Evolutionary conservation across 2,113 vertebrate genomes (phyloP).

Genomic region (Smithornis capensis): DNA sequence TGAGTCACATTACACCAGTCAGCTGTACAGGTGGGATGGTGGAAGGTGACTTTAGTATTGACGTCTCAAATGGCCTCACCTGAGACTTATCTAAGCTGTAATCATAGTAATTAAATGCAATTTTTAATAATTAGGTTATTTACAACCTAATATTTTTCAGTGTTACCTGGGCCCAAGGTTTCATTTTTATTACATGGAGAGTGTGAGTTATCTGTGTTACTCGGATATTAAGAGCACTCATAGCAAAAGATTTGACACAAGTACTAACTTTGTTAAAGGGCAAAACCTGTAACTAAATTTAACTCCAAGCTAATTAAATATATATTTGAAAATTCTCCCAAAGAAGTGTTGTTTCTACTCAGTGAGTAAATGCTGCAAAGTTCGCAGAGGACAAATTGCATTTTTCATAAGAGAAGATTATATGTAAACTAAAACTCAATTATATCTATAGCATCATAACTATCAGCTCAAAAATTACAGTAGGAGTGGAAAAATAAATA

Average conservation of each 20-base stretch:
- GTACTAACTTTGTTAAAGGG: background rate
- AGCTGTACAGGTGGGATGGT: background rate
- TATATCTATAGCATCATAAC: background rate
- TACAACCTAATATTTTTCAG: background rate
- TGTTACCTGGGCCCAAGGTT: background rate
- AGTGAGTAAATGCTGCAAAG: background rate
- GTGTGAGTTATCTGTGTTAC: background rate
- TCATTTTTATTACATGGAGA: background rate
- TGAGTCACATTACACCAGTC: background rate
- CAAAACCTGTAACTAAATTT: background rate
- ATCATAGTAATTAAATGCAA: background rate
- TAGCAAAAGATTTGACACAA: background rate
- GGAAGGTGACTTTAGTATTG: background rate
- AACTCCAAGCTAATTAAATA: background rate
- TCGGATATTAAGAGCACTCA: background rate
- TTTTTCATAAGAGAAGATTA: background rate
- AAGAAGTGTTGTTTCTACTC: background rate
- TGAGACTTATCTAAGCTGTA: background rate
- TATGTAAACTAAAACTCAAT: background rate
- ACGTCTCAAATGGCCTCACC: background rate
- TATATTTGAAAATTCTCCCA: background rate
- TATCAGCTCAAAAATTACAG: background rate
- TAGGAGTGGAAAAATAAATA: background rate
- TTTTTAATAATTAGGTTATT: background rate
- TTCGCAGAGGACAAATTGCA: background rate